These are phyloP conservation scores for Myotis myotis DNA, from an alignment of 2,797 vertebrate species.

Conservation along the genomic window DNA sequence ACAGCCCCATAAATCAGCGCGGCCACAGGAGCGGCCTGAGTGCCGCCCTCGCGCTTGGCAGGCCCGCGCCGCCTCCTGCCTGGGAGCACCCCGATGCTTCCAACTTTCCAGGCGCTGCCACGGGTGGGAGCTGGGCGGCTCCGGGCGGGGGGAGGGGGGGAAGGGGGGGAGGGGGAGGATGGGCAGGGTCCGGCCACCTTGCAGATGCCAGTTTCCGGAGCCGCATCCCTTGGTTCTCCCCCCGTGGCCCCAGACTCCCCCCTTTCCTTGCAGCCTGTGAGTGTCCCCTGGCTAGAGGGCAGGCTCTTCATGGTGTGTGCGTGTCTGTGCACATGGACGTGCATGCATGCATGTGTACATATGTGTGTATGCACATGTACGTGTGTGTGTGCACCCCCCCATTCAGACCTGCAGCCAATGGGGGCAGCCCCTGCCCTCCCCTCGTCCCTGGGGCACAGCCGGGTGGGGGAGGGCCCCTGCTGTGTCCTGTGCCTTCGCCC, in stretches of 20 bases:
- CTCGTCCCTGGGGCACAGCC: neutral
- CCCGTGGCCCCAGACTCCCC: accelerated
- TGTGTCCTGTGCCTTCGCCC: too few species aligned
- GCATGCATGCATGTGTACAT: accelerated
- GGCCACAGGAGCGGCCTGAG: slow-evolving; percentile 73
- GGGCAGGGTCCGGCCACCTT: neutral
- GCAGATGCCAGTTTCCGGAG: neutral
- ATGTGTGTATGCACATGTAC: too few species aligned
- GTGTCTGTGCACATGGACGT: too few species aligned
- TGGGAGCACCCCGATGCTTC: slow-evolving; percentile 65
- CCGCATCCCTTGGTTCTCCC: accelerated
- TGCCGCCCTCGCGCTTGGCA: slow-evolving; percentile 67
- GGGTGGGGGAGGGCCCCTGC: too few species aligned
- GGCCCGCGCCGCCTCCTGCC: slow-evolving; percentile 16
- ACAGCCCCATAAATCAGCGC: slow-evolving; percentile 79
- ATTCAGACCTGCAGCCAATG: neutral
- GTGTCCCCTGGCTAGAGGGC: neutral
- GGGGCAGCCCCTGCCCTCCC: accelerated
- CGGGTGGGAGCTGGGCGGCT: neutral
- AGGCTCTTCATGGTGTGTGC: neutral
- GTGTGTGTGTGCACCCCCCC: too few species aligned
- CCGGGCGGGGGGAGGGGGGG: accelerated
- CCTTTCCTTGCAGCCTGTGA: neutral
- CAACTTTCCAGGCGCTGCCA: slow-evolving; percentile 61
- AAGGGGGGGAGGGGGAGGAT: too few species aligned